Evolutionary conservation across 2,797 vertebrate genomes (phyloP), one percentile per base, ranked within the genome.

Genomic region (Alosa sapidissima): DNA sequence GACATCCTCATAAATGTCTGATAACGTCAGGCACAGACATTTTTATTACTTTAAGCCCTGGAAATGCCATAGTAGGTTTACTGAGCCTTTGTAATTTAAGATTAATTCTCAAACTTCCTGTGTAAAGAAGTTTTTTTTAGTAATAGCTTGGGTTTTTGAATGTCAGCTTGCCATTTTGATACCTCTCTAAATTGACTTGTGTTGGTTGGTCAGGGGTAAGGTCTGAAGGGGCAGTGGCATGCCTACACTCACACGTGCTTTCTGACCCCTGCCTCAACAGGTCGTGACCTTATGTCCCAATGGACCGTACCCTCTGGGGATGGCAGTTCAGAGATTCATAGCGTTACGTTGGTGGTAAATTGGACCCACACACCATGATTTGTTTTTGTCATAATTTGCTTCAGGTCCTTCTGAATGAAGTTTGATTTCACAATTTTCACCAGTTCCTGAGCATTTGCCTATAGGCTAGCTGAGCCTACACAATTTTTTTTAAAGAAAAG

Each of bases 231-330:
- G 41, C 21, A 6, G 41, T 75, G 41, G 16, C 5, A 45, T 78
- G 72, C 72, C 72, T 47, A 47, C 41, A 47, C 72, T 45, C 86
- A 87, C 85, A 85, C 72, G 84, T 87, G 54, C 54, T 82, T 10
- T 33, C 16, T 78, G 28, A 55, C 83, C 81, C 49, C 48, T 51
- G 68, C 84, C 88, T 89, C 85, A n/a, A 90, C 62, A 91, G 93
- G 91, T 93, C 92, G 86, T n/a, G 89, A 91, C 90, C 88, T 51
- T 60, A 16, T 78, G 16, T 78, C 72, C 16, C 72, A 47, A 8
- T 78, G 72, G 72, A 78, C 72, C 72, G 8, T 45, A 21, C 45
- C 41, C 72, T 47, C 72, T 16, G 8, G 41, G 72, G 72, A 47
- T 16, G 16, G 47, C 6, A 47, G 72, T 41, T 78, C 72, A 78